Conservation (phyloP, 2,888 invertebrate species). For the Lepidocyrtinus sp. region DNA sequence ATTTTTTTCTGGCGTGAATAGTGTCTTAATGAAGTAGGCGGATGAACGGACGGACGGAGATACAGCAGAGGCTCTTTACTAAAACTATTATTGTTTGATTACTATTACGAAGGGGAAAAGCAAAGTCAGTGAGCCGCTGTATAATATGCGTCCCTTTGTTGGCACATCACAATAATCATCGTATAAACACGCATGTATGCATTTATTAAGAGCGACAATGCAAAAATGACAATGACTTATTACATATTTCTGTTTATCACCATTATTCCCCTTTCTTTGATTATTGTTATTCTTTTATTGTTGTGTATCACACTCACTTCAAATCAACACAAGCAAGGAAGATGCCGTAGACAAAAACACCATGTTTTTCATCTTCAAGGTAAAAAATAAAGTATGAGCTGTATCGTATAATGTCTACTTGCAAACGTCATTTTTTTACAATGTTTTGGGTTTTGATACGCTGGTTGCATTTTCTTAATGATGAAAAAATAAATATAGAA, state of each 20-base stretch:
- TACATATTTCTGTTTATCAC: constrained; percentile 65
- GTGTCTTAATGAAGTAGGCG: constrained; percentile 57
- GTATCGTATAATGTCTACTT: neutral
- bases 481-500: too few relatives aligned
- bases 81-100: constrained; percentile 37
- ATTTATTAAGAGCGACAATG: constrained; percentile 39
- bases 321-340: constrained; percentile 24
- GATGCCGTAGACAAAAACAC: too few relatives aligned
- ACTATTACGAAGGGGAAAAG: constrained; percentile 31
- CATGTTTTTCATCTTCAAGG: neutral
- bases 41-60: constrained; percentile 29
- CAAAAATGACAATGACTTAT: constrained; percentile 69
- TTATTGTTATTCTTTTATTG: constrained; percentile 44
- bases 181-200: constrained; percentile 18
- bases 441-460: too few relatives aligned
- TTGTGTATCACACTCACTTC: constrained; percentile 36
- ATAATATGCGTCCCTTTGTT: constrained; percentile 24
- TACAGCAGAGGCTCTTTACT: constrained; percentile 18
- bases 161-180: constrained; percentile 36
- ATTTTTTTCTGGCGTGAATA: constrained; percentile 41
- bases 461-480: too few relatives aligned
- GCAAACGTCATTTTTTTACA: neutral
- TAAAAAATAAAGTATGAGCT: constrained; percentile 16
- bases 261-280: constrained; percentile 47
- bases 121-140: constrained; percentile 45